phyloP scores from a whole-genome alignment of 2,888 invertebrate genomes.

The Thyatira batis region DNA sequence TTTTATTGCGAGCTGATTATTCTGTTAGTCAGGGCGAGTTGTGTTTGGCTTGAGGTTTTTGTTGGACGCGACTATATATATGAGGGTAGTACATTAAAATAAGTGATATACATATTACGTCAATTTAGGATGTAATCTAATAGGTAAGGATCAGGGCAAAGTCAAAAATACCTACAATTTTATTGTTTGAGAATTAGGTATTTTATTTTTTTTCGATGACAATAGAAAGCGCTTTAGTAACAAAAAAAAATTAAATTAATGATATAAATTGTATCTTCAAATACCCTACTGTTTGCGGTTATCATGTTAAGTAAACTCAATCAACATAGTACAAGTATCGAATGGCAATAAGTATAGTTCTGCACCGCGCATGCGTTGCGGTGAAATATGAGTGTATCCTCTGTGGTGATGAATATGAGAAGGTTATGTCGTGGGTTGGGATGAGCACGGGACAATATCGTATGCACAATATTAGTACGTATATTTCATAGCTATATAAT shows the following conservation, averaged over 20 bases:
- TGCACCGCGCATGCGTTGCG: slow-evolving; percentile 17
- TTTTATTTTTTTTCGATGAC: too few relatives aligned
- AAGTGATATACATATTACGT: too few relatives aligned
- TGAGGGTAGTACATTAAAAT: too few relatives aligned
- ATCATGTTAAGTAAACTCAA: slow-evolving; percentile 5
- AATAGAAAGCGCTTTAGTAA: too few relatives aligned
- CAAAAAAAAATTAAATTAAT: too few relatives aligned
- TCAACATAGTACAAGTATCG: slow-evolving; percentile 18
- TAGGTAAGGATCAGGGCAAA: too few relatives aligned
- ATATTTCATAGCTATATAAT: background rate
- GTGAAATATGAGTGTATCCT: slow-evolving; percentile 35
- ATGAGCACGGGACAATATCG: slow-evolving; percentile 14
- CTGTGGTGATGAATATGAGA: slow-evolving; percentile 41
- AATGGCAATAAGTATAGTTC: slow-evolving; percentile 22
- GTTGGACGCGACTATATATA: too few relatives aligned
- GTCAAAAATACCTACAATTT: too few relatives aligned
- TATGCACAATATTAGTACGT: background rate
- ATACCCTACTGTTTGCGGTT: slow-evolving; percentile 1
- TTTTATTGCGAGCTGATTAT: slow-evolving; percentile 37
- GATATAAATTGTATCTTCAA: background rate
- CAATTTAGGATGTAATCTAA: too few relatives aligned
- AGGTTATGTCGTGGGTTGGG: slow-evolving; percentile 14
- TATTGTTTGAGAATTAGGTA: too few relatives aligned
- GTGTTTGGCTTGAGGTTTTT: slow-evolving; percentile 8
- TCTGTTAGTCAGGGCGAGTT: slow-evolving; percentile 21